These are phyloP conservation scores for Heliangelus exortis DNA, from an alignment of 2,797 vertebrate genomes.

Conservation along the genomic window DNA sequence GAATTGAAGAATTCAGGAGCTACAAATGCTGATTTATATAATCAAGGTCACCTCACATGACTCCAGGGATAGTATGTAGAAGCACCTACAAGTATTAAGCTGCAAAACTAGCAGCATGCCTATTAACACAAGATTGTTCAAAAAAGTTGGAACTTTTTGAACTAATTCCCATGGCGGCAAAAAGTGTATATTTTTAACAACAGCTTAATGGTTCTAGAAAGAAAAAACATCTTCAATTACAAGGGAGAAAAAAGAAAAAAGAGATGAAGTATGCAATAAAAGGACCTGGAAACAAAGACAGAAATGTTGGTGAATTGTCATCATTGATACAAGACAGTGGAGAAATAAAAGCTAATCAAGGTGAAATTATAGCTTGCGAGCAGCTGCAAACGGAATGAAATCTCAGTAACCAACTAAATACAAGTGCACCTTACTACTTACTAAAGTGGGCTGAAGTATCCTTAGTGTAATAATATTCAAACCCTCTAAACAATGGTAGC, in stretches of 20 bases:
- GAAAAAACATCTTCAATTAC: not conserved
- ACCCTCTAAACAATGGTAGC: not conserved
- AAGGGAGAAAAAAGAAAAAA: not conserved
- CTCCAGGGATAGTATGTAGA: not conserved
- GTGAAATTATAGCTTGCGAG: slow-evolving; percentile 6
- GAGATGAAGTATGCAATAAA: not conserved
- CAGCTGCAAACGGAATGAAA: not conserved
- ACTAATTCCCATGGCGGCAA: not conserved
- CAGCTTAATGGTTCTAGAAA: not conserved
- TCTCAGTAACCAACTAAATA: not conserved
- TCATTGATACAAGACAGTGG: not conserved
- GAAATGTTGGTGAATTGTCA: not conserved
- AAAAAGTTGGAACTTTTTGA: not conserved
- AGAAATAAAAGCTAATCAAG: not conserved
- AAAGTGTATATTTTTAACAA: not conserved
- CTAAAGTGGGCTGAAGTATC: not conserved
- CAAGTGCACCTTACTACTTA: not conserved
- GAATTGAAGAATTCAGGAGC: not conserved
- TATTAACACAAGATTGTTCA: not conserved
- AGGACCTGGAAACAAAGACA: not conserved
- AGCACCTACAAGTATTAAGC: not conserved
- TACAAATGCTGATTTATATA: not conserved
- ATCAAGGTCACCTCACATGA: not conserved
- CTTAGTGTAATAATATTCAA: not conserved
- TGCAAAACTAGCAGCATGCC: not conserved